phyloP scores from a whole-genome alignment of 2,113 vertebrate genomes.

The Chionomys nivalis region DNA sequence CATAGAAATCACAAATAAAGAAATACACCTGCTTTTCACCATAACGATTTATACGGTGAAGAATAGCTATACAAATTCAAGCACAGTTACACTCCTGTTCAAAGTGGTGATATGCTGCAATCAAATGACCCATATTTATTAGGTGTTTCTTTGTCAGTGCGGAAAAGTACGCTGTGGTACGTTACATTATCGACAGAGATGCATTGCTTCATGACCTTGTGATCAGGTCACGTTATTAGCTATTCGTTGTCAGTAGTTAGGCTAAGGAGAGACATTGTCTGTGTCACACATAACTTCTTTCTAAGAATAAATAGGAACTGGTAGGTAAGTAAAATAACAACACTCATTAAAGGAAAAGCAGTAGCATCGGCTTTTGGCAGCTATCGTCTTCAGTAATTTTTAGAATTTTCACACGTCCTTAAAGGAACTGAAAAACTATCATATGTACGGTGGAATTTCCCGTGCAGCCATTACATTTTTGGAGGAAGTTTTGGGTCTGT shows the following conservation, averaged over 20 bases:
- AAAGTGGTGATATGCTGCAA: neutral
- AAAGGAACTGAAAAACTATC: neutral
- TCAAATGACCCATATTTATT: neutral
- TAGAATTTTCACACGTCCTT: neutral
- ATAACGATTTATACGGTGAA: neutral
- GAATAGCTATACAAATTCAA: neutral
- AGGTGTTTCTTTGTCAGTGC: neutral
- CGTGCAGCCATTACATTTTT: neutral
- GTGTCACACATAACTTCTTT: slow-evolving; percentile 17
- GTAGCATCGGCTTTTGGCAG: neutral
- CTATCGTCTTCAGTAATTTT: neutral
- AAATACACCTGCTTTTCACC: slow-evolving; percentile 20
- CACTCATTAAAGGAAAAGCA: slow-evolving; percentile 16
- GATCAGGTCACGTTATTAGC: neutral
- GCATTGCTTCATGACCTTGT: neutral
- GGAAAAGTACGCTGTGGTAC: neutral
- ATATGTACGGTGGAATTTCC: neutral
- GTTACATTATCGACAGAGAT: neutral
- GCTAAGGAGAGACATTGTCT: neutral
- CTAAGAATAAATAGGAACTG: neutral
- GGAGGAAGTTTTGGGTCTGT: neutral
- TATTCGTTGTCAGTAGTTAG: neutral
- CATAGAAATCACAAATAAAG: slow-evolving; percentile 17
- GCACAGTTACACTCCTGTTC: neutral
- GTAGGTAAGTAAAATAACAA: neutral